phyloP scores from a whole-genome alignment of 2,888 invertebrate genomes.

The Myopa testacea region DNA sequence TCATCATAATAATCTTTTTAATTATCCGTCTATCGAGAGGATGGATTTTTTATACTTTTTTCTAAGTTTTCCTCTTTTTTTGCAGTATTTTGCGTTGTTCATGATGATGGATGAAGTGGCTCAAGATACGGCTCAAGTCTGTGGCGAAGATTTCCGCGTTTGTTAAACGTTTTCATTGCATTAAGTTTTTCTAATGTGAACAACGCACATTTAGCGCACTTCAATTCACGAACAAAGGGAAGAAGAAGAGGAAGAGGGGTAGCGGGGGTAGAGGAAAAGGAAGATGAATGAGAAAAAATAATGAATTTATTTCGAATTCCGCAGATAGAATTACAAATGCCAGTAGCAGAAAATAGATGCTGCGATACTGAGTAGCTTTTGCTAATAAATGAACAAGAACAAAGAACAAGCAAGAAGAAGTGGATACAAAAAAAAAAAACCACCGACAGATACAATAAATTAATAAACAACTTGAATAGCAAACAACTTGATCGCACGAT shows the following conservation, averaged over 20 bases:
- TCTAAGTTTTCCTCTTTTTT: background rate
- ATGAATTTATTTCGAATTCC: background rate
- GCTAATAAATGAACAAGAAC: too few species aligned
- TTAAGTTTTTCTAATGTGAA: background rate
- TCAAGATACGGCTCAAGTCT: background rate
- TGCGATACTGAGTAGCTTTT: too few species aligned
- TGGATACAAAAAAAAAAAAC: too few species aligned
- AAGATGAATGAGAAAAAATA: background rate
- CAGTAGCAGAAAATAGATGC: background rate
- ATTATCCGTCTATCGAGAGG: too few species aligned
- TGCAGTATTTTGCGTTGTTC: background rate
- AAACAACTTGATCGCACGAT: background rate
- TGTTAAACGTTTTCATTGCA: background rate
- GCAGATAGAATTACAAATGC: background rate
- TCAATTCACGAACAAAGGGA: background rate
- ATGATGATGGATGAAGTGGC: background rate
- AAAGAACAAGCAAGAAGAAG: too few species aligned
- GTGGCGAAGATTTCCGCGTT: background rate
- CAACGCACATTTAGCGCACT: background rate
- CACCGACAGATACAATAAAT: background rate
- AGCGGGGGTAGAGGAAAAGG: background rate
- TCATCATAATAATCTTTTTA: too few species aligned
- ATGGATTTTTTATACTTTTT: too few species aligned
- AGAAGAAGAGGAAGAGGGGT: background rate
- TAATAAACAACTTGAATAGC: background rate